These are phyloP conservation scores for Lathamus discolor DNA, from an alignment of 2,113 vertebrate species.

Conservation along the genomic window DNA sequence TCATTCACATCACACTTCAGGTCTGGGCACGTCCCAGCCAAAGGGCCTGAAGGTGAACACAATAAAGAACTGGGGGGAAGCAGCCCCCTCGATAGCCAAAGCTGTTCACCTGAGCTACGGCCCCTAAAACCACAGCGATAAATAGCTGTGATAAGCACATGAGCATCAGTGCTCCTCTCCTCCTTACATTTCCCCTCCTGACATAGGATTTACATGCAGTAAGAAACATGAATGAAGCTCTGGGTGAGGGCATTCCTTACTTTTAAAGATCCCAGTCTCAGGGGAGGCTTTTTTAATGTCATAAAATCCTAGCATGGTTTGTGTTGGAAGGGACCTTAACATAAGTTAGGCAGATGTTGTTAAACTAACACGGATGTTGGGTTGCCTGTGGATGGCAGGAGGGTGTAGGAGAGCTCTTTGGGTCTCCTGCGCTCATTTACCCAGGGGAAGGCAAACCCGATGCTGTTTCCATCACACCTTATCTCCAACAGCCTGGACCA, in stretches of 20 bases:
- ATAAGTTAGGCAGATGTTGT: neutral
- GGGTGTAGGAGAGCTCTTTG: neutral
- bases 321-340: neutral
- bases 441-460: neutral
- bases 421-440: neutral
- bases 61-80: neutral
- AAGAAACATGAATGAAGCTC: neutral
- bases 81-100: neutral
- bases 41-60: neutral
- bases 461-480: neutral
- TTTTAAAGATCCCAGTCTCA: neutral
- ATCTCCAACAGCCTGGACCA: neutral
- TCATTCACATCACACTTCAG: fast-evolving
- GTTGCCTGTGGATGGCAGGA: neutral
- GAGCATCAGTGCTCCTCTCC: neutral
- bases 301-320: neutral
- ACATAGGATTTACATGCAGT: fast-evolving
- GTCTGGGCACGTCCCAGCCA: neutral
- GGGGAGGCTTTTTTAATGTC: no score
- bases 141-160: neutral
- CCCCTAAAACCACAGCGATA: neutral
- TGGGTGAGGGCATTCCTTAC: neutral
- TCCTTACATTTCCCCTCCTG: neutral
- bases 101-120: neutral
- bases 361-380: neutral